Percentiles rank a stretch among this genome's conserved stretches.
These are phyloP conservation scores for Tachyglossus aculeatus DNA, from an alignment of 2,797 vertebrate species.

Conservation along the genomic window DNA sequence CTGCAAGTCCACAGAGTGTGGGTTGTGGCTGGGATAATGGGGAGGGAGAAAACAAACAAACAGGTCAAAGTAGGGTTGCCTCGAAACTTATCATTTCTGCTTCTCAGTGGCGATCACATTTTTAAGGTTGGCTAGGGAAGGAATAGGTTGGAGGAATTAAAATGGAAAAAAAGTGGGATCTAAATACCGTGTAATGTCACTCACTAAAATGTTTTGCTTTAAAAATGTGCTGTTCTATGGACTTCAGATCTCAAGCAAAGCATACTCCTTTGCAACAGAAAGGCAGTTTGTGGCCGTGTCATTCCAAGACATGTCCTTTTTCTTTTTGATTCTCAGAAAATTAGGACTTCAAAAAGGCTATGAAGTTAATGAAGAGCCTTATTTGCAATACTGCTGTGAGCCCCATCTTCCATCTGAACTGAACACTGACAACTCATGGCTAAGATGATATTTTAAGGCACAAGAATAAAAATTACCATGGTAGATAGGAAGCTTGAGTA, in stretches of 20 bases:
- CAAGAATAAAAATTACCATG: not conserved
- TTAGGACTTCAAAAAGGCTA: conserved; percentile 3
- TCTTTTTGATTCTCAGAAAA: conserved; percentile 29
- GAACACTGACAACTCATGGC: conserved; percentile 1
- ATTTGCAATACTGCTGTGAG: not conserved
- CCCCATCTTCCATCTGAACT: not conserved
- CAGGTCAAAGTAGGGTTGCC: conserved; percentile 30
- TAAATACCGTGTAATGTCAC: conserved; percentile 38
- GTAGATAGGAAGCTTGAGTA: not conserved
- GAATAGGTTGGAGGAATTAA: conserved; percentile 13
- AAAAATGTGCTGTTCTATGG: conserved; percentile 36
- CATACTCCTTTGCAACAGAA: conserved; percentile 29
- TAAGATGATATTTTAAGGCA: not conserved
- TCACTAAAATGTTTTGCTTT: conserved; percentile 37
- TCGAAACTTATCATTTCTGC: conserved; percentile 58
- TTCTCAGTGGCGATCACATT: conserved; percentile 46
- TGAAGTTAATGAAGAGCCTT: conserved; percentile 24
- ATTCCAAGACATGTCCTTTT: conserved; percentile 22
- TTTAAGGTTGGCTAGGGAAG: conserved; percentile 38
- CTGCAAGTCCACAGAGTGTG: no score
- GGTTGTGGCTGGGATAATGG: no score
- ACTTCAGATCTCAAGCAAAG: conserved; percentile 17
- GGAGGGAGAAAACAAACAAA: not conserved
- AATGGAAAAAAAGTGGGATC: conserved; percentile 18
- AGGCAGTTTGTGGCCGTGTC: conserved; percentile 4